A percentile compares a stretch with the other conserved stretches of the same genome.
Conservation (phyloP, 2,888 invertebrate species). For the Enoplolaimus lenunculus region DNA sequence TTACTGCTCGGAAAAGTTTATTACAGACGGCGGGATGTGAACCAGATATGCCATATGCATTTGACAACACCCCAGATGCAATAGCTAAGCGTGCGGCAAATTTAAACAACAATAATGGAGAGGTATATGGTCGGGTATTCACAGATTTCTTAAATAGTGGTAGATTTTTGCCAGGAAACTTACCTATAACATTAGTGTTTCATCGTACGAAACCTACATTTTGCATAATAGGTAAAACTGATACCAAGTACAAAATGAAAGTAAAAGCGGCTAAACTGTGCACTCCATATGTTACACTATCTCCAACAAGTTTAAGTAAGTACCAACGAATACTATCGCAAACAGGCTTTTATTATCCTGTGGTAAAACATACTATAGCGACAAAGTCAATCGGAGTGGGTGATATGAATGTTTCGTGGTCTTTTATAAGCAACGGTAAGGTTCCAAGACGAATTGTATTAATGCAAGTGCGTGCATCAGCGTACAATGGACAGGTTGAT, state of each 20-base stretch:
- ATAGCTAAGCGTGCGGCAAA: background rate
- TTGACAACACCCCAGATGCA: background rate
- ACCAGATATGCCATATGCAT: background rate
- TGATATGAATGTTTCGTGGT: slow-evolving; percentile 9
- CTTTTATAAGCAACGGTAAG: background rate
- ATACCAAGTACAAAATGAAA: background rate
- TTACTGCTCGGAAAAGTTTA: background rate
- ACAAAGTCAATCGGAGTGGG: background rate
- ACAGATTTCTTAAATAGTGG: background rate
- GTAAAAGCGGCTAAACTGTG: background rate
- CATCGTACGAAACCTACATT: background rate
- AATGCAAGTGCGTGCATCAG: background rate
- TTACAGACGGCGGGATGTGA: background rate
- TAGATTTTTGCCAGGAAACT: background rate
- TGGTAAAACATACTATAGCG: background rate
- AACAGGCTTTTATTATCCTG: slow-evolving; percentile 1
- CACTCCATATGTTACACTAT: background rate
- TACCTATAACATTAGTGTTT: background rate
- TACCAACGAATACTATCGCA: background rate
- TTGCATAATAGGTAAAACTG: background rate
- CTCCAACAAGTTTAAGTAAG: background rate
- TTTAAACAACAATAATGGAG: background rate
- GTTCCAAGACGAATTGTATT: background rate
- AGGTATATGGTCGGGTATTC: background rate
- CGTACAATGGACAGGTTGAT: slow-evolving; percentile 5